phyloP scores from a whole-genome alignment of 2,888 invertebrate genomes.

The Thecocarcelia acutangulata region DNA sequence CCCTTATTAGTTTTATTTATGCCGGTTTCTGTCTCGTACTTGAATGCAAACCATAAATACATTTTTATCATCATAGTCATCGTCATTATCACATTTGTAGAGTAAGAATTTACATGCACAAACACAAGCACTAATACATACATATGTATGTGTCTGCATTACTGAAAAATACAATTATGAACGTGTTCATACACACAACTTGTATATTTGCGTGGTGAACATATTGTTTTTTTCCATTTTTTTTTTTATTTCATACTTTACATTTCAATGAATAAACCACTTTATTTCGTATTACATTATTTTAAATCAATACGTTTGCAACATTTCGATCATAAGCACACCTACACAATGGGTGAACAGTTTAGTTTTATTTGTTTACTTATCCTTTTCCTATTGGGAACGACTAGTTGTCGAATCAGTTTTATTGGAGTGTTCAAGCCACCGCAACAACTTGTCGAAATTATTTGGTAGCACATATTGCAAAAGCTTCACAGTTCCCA shows the following conservation, averaged over 20 bases:
- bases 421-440: no score
- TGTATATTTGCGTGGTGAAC: neutral
- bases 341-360: no score
- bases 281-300: conserved; percentile 63
- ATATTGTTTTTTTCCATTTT: conserved; percentile 24
- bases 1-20: conserved; percentile 20
- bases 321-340: conserved; percentile 1
- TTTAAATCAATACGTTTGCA: conserved; percentile 60
- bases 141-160: neutral
- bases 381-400: no score
- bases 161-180: conserved; percentile 2
- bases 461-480: no score
- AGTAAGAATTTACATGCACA: neutral
- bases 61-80: conserved; percentile 38
- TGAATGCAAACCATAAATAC: conserved; percentile 28
- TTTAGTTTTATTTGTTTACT: no score
- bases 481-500: no score
- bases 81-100: conserved; percentile 16
- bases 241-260: conserved; percentile 35
- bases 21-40: conserved; percentile 4
- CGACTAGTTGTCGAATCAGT: no score
- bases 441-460: no score
- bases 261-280: conserved; percentile 67
- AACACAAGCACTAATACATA: neutral
- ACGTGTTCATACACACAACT: neutral